These are phyloP conservation scores for Pocota personata DNA, from an alignment of 2,888 invertebrate species.

Conservation along the genomic window DNA sequence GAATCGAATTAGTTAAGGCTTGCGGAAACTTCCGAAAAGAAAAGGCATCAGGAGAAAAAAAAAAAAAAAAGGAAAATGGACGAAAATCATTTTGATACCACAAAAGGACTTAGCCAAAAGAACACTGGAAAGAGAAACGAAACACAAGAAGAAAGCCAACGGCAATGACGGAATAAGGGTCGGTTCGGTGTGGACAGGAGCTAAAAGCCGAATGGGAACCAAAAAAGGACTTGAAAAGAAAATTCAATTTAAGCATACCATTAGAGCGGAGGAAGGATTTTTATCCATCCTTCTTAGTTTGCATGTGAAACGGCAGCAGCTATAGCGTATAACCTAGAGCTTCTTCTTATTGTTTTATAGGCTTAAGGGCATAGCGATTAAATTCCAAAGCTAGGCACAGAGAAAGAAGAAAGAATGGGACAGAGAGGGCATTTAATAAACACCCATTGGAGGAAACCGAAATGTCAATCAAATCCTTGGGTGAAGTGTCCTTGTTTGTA, in stretches of 20 bases:
- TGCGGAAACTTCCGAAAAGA: constrained; percentile 53
- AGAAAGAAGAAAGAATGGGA: neutral
- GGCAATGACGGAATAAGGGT: constrained; percentile 17
- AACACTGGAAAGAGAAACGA: constrained; percentile 20
- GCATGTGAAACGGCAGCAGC: constrained; percentile 42
- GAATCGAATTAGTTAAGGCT: constrained; percentile 70
- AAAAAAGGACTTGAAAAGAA: constrained; percentile 50
- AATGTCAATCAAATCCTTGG: constrained; percentile 69
- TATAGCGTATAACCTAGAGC: neutral
- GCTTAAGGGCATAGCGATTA: constrained; percentile 55
- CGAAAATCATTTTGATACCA: constrained; percentile 48
- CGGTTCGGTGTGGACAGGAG: neutral
- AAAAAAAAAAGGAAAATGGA: constrained; percentile 17
- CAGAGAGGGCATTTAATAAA: constrained; percentile 57
- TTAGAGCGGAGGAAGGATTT: constrained; percentile 50
- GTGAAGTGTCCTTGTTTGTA: constrained; percentile 51
- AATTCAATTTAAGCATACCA: constrained; percentile 72
- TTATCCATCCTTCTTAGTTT: constrained; percentile 30
- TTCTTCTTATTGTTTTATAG: constrained; percentile 51
- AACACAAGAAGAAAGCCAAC: neutral
- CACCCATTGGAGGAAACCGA: constrained; percentile 57
- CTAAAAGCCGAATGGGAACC: constrained; percentile 41
- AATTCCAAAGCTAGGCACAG: neutral
- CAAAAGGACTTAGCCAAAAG: constrained; percentile 51
- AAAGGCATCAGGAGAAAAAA: neutral